Evolutionary conservation across 2,113 vertebrate species (phyloP).

Genomic region (Parotia lawesii): DNA sequence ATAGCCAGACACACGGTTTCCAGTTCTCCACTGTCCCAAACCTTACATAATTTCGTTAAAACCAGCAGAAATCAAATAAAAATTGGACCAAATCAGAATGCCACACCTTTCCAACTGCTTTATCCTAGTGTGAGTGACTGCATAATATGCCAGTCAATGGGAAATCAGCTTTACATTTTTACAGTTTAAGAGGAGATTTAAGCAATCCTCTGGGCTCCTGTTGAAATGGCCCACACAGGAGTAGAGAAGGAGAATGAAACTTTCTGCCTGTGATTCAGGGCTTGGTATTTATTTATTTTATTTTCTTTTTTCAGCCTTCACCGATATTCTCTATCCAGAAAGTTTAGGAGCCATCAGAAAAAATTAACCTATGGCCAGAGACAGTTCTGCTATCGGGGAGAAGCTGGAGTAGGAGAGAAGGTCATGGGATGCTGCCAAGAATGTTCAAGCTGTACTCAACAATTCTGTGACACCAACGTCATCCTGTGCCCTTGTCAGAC

Average conservation of each 20-base stretch:
- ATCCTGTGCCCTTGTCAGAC: background rate
- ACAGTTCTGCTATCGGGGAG: background rate
- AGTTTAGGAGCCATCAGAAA: background rate
- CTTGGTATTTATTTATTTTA: background rate
- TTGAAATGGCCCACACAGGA: background rate
- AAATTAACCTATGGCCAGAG: background rate
- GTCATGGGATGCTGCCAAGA: slow-evolving; percentile 13
- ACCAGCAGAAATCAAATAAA: background rate
- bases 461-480: background rate
- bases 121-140: background rate
- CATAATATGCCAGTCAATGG: background rate
- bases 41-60: slow-evolving; percentile 11
- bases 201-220: background rate
- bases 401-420: background rate
- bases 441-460: background rate
- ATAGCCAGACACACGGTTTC: background rate
- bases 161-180: slow-evolving; percentile 26
- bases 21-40: background rate
- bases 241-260: background rate
- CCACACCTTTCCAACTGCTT: slow-evolving; percentile 1
- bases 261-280: background rate
- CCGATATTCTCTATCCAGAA: background rate
- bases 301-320: background rate
- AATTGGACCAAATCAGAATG: background rate
- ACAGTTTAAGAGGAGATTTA: background rate